These are phyloP conservation scores for Peromyscus nudipes DNA, from an alignment of 2,797 vertebrate genomes.

Conservation along the genomic window DNA sequence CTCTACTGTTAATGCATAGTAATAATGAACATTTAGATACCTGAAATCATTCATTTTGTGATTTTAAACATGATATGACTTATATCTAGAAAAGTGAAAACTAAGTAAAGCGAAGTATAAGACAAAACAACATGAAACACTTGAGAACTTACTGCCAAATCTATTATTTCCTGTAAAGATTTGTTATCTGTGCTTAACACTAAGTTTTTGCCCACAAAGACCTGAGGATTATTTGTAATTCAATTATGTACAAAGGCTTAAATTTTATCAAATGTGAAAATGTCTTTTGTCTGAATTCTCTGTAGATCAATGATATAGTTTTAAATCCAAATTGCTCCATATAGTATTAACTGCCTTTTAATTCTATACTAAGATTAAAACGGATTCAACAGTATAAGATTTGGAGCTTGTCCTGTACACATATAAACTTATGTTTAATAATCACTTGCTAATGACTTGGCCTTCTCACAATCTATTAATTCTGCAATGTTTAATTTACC, in stretches of 20 bases:
- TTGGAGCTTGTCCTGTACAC: background rate
- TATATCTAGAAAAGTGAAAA: background rate
- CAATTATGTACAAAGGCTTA: background rate
- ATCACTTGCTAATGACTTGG: background rate
- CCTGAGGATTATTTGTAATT: background rate
- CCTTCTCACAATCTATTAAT: background rate
- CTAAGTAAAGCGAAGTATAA: background rate
- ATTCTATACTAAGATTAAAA: background rate
- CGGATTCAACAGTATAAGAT: background rate
- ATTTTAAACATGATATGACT: slow-evolving; percentile 18
- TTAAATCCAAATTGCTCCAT: background rate
- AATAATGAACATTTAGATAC: slow-evolving; percentile 6
- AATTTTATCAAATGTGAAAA: slow-evolving; percentile 12
- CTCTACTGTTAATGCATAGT: background rate
- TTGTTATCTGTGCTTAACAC: background rate
- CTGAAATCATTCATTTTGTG: background rate
- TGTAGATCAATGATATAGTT: background rate
- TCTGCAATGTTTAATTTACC: background rate
- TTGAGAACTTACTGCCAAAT: background rate
- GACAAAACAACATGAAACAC: background rate
- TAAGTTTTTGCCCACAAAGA: background rate
- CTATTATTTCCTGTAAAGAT: background rate
- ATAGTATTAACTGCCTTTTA: background rate
- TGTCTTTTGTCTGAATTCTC: background rate
- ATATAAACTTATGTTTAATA: background rate